These are phyloP conservation scores for Ochlodes sylvanus DNA, from an alignment of 2,888 invertebrate genomes.

Conservation along the genomic window DNA sequence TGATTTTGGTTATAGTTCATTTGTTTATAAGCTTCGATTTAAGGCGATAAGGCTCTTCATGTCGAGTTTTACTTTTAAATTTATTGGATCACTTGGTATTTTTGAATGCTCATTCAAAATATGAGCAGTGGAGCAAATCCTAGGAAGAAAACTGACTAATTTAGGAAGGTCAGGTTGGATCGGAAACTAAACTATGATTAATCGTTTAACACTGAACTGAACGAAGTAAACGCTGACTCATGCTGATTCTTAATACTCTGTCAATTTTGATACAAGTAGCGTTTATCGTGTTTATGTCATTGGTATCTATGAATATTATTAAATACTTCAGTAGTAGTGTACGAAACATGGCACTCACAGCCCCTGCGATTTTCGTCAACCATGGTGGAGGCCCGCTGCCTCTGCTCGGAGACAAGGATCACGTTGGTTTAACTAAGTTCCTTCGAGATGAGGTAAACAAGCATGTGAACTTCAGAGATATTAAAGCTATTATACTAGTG, in stretches of 20 bases:
- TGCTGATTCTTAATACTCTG: slow-evolving; percentile 77
- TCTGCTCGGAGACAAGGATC: slow-evolving; percentile 72
- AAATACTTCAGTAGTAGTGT: slow-evolving; percentile 64
- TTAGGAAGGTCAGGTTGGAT: slow-evolving; percentile 12
- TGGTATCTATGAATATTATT: slow-evolving; percentile 77
- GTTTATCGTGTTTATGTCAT: slow-evolving; percentile 74
- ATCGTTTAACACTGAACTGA: slow-evolving; percentile 3
- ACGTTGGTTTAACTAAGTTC: slow-evolving; percentile 67
- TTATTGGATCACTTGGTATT: no score
- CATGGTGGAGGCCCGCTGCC: slow-evolving; percentile 79
- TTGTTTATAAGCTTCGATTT: no score
- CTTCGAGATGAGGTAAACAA: slow-evolving; percentile 71
- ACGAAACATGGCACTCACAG: slow-evolving; percentile 69
- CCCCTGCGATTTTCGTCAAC: slow-evolving; percentile 77
- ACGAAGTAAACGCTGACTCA: slow-evolving; percentile 46
- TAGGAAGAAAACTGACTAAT: neutral
- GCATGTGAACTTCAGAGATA: slow-evolving; percentile 66
- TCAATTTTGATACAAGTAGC: slow-evolving; percentile 70
- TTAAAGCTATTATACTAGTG: slow-evolving; percentile 75
- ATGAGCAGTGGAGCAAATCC: neutral
- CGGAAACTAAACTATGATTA: slow-evolving; percentile 1
- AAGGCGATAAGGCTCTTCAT: no score
- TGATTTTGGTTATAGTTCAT: no score
- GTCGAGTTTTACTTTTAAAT: no score
- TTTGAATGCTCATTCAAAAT: neutral